These are phyloP conservation scores for Hyperopisus bebe DNA, from an alignment of 2,113 vertebrate genomes.

Conservation along the genomic window DNA sequence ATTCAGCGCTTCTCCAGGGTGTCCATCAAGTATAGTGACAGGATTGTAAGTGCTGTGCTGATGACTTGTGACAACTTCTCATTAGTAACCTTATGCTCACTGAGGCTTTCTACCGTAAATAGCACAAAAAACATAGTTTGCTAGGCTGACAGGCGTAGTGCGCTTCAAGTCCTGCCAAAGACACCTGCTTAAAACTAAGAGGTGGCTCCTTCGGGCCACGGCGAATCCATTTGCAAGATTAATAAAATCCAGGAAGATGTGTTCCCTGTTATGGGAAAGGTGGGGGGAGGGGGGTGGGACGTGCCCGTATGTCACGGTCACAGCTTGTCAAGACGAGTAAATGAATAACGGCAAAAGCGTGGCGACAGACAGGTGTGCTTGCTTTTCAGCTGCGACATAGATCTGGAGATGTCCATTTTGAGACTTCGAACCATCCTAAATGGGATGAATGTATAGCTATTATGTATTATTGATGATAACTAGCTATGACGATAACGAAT, in stretches of 20 bases:
- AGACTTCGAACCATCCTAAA: not conserved
- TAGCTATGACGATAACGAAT: not conserved
- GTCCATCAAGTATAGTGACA: not conserved
- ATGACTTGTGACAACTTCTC: slow-evolving; percentile 5
- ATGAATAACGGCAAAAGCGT: not conserved
- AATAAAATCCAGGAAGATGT: not conserved
- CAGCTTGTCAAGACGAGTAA: not conserved
- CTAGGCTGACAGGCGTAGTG: not conserved
- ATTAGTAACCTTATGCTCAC: slow-evolving; percentile 6
- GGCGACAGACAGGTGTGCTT: not conserved
- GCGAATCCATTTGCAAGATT: slow-evolving; percentile 3
- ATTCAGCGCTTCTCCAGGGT: not conserved
- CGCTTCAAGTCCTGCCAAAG: not conserved
- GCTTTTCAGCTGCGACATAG: not conserved
- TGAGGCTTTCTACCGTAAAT: not conserved
- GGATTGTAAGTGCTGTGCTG: not conserved
- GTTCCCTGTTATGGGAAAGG: not conserved
- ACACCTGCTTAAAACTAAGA: slow-evolving; percentile 1
- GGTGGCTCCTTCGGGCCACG: not conserved
- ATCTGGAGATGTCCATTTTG: not conserved
- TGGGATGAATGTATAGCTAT: not conserved
- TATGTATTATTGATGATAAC: not conserved
- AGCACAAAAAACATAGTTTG: not conserved
- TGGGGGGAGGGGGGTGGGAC: not conserved
- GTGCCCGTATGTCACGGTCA: slow-evolving; percentile 1